Base-by-base conservation (phyloP, 1,140 invertebrate species). In the Drosophila tsacasi region DNA sequence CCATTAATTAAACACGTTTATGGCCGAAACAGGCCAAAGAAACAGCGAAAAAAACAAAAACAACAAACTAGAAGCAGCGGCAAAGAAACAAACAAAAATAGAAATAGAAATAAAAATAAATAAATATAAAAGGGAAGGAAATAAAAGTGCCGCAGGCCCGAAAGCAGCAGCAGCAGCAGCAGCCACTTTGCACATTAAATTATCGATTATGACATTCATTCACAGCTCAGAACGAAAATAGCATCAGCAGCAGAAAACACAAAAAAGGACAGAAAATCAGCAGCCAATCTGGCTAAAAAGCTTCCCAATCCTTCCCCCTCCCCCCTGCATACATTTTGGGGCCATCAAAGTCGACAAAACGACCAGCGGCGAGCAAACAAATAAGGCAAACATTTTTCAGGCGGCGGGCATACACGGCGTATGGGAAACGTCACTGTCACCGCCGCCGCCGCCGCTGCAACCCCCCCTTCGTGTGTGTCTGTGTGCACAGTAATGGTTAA, bases 121-220 rank as follows among this genome's bases (percentile, higher is more conserved):
- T 35, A 37, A 13, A 67, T 44, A 64, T 25, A 50, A 39, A 59
- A 35, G 17, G 4, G 0, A 44, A 19, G 37, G 23, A 44, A 46
- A 69, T 65, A 69, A 54, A 52, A 47, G 37, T 39, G 46, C 55
- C 49, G 23, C 64, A 46, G 78, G 35, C 60, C 27, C 46, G 15
- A 25, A 23, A 49, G 46, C 21, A 47, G 46, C 46, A 47, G 44
- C 42, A 47, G 44, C 42, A 54, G 64, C 44, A 47, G 64, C 44
- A 47, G 64, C 75, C 84, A 90, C 76, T 89, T 89, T 90, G 67
- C 87, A 89, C 81, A 90, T 90, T 90, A 85, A 85, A 85, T 90
- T 90, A 90, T 90, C 85, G 85, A 90, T 90, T 90, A 90, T 91
- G 76, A 82, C 81, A 90, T 90, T 90, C 82, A 90, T 90, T 90